Conservation (phyloP, 2,797 vertebrate species). For the Hippopotamyrus pictus region DNA sequence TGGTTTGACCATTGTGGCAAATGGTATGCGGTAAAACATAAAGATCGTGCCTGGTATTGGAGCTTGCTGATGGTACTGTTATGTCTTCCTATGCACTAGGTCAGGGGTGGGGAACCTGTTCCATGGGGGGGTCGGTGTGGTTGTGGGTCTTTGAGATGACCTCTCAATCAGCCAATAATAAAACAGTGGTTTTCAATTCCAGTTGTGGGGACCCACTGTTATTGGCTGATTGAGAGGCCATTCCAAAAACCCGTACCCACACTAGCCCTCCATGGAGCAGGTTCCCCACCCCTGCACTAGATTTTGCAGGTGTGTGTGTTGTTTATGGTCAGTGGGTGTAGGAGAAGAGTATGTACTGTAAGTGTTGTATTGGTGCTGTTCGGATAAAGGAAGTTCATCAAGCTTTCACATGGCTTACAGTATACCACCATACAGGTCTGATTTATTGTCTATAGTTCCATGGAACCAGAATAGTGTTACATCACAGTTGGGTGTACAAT, state of each 20-base stretch:
- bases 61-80: background rate
- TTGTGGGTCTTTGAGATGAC: background rate
- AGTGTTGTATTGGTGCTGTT: background rate
- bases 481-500: background rate
- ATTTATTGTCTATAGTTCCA: background rate
- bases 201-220: background rate
- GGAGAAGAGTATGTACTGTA: background rate
- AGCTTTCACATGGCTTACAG: background rate
- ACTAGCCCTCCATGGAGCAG: background rate
- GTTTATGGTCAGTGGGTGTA: background rate
- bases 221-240: background rate
- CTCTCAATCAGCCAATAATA: background rate
- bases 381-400: background rate
- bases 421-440: background rate
- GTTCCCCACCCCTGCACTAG: background rate
- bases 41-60: background rate
- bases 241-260: background rate
- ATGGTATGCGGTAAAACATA: background rate
- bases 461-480: background rate
- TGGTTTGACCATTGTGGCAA: background rate
- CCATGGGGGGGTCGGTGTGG: background rate
- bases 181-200: background rate
- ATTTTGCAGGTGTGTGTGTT: background rate
- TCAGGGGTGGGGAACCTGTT: background rate
- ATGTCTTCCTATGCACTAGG: background rate